Percentiles rank a stretch among this genome's conserved stretches.
Evolutionary conservation across 2,797 vertebrate genomes (phyloP).

Genomic region (Parauchenoglanis punctatus): DNA sequence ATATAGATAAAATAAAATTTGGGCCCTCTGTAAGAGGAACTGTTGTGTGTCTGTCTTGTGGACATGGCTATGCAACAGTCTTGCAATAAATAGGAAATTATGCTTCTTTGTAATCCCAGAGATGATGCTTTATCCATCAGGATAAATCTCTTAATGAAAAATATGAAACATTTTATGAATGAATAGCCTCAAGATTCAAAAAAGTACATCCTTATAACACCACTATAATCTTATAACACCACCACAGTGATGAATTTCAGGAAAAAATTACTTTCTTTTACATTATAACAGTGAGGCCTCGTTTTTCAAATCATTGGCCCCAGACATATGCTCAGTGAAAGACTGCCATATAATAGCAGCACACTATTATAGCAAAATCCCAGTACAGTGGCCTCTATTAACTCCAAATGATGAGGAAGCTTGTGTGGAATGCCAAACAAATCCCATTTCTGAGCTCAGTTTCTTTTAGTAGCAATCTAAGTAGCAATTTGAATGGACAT

Average conservation of each 20-base stretch:
- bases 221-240: neutral
- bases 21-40: neutral
- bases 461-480: conserved; percentile 10
- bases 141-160: neutral
- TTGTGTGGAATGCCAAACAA: conserved; percentile 47
- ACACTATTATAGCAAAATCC: conserved; percentile 40
- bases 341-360: neutral
- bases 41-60: neutral
- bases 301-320: neutral
- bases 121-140: neutral
- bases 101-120: neutral
- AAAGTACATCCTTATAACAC: neutral
- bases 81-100: neutral
- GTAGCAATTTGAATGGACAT: conserved; percentile 3
- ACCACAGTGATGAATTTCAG: neutral
- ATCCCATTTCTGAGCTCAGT: conserved; percentile 24
- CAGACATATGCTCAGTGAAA: neutral
- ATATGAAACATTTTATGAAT: neutral
- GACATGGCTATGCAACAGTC: neutral
- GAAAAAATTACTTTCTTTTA: neutral
- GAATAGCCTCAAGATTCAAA: neutral
- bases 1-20: neutral
- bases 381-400: conserved; percentile 50
- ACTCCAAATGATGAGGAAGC: conserved; percentile 45
- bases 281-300: neutral